phyloP scores from a whole-genome alignment of 1,140 invertebrate species.

The Rhyacophila brunnea region DNA sequence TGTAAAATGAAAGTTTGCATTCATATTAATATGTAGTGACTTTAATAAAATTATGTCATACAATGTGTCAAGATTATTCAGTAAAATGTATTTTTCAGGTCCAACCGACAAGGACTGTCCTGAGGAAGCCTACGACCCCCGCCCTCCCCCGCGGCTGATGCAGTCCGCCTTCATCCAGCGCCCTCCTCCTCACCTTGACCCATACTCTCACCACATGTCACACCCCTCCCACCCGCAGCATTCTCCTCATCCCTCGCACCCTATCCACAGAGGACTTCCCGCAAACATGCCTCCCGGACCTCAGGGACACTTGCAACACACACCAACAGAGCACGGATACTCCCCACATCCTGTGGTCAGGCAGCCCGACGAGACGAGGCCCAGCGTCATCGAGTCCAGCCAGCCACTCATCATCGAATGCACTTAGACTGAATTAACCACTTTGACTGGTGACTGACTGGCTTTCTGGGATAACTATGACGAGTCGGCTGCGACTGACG shows the following conservation, averaged over 20 bases:
- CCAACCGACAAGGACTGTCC: slow-evolving; percentile 45
- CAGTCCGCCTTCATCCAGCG: slow-evolving; percentile 27
- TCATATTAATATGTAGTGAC: no score
- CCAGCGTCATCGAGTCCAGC: slow-evolving; percentile 80
- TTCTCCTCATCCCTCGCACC: slow-evolving; percentile 22
- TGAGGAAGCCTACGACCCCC: slow-evolving; percentile 46
- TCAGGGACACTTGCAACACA: slow-evolving; percentile 35
- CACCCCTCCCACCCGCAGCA: slow-evolving; percentile 25
- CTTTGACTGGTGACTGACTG: neutral
- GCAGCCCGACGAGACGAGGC: slow-evolving; percentile 65
- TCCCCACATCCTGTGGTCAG: slow-evolving; percentile 41
- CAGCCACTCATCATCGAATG: slow-evolving; percentile 86
- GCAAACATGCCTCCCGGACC: slow-evolving; percentile 40
- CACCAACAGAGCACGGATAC: slow-evolving; percentile 6
- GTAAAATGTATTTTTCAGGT: slow-evolving; percentile 36
- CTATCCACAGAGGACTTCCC: slow-evolving; percentile 41
- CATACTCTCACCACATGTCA: slow-evolving; percentile 17
- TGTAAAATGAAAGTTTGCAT: no score
- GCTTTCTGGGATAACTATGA: neutral
- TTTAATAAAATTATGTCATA: no score
- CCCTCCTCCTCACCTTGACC: slow-evolving; percentile 38
- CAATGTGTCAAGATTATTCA: no score
- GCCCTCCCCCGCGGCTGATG: slow-evolving; percentile 36
- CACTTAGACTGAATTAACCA: slow-evolving; percentile 59
- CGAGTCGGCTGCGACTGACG: no score